A percentile compares a stretch with the other conserved stretches of the same genome.
Conservation (phyloP, 2,113 vertebrate species). For the Engystomops pustulosus region DNA sequence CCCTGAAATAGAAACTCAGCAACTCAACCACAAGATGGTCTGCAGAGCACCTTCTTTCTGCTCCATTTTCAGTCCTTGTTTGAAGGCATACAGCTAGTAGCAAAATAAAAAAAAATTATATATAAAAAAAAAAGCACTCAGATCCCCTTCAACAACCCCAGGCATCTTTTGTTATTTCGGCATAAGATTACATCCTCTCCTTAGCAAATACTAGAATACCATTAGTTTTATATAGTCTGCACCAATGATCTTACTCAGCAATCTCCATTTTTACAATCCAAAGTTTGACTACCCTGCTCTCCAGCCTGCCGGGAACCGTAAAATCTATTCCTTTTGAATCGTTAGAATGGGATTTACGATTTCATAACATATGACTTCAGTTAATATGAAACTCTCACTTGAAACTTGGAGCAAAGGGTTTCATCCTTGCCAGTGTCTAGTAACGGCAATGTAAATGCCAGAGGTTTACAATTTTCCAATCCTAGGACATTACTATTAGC, state of each 20-base stretch:
- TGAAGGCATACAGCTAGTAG: too few species aligned
- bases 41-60: too few species aligned
- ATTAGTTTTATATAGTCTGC: background rate
- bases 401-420: conserved; percentile 60
- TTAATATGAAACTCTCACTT: conserved; percentile 59
- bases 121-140: too few species aligned
- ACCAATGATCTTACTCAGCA: conserved; percentile 52
- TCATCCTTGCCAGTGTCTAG: conserved; percentile 57
- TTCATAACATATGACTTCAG: conserved; percentile 62
- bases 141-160: background rate
- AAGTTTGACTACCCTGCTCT: conserved; percentile 39
- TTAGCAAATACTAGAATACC: background rate
- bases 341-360: conserved; percentile 61
- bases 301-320: conserved; percentile 47
- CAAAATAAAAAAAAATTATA: background rate
- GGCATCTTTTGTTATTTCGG: conserved; percentile 12
- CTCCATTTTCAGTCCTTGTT: too few species aligned
- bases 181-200: background rate
- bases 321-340: conserved; percentile 59
- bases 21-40: too few species aligned
- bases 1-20: too few species aligned
- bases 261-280: conserved; percentile 47
- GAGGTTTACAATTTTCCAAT: conserved; percentile 54
- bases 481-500: conserved; percentile 49
- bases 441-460: conserved; percentile 59